Base-by-base conservation (phyloP, 2,797 vertebrate genomes). In the Gobionotothen gibberifrons region DNA sequence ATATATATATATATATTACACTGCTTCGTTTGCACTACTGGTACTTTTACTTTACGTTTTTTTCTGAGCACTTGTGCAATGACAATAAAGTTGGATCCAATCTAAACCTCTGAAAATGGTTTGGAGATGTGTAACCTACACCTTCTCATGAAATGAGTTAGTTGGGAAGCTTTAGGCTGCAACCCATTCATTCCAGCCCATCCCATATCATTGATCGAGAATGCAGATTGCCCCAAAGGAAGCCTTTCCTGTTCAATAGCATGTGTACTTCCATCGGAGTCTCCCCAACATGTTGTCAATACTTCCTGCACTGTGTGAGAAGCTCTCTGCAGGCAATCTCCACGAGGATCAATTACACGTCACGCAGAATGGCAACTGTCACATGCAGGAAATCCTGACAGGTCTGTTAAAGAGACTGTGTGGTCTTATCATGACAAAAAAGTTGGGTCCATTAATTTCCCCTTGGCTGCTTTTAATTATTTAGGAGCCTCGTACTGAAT, bases 381-480 rank as follows among this genome's bases (percentile, higher is more conserved):
- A 81, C 74, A 81, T 72, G 43, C 51, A 57, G 54, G 65, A 77
- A 78, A 64, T 76, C 61, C 72, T 80, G 80, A 85, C 61, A 83
- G 78, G 78, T 86, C 76, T 71, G 71, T 83, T 81, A 72, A 79
- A 81, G 56, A 63, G 64, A 16, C 56, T 73, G 68, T 62, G 68
- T 69, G 69, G 76, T 82, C 74, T 83, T 83, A 80, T 83, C 68
- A 8, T 57, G 77, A 75, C 74, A 64, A 62, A 87, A 67, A 75
- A 77, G 66, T 48, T 29, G 16, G 46, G 72, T 60, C 75, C 65
- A 81, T 84, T 90, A 61, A 87, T 86, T 89, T 89, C 78, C 74
- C 56, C 71, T 79, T 66, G 74, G 74, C 65, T 84, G 73, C 43
- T 70, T 90, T 91, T 75, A 91, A 90, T 89, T 87, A 91, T 90